These are phyloP conservation scores for Xiphorhynchus erythropygius DNA, from an alignment of 2,797 vertebrate species.

Conservation along the genomic window DNA sequence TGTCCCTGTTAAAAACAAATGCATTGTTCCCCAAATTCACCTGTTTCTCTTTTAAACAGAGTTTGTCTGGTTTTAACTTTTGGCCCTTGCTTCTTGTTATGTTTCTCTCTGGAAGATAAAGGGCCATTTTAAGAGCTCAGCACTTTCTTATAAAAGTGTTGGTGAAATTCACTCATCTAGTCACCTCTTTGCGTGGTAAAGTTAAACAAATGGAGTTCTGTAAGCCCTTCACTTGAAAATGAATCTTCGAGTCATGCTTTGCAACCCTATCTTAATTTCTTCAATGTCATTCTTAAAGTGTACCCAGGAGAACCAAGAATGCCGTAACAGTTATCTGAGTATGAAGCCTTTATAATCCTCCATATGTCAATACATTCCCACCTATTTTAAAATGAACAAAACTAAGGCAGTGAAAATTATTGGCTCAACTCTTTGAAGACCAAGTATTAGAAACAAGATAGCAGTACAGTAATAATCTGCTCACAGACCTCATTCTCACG, in stretches of 20 bases:
- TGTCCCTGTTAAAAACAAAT: background rate
- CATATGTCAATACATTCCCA: background rate
- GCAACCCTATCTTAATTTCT: background rate
- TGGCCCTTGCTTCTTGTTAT: background rate
- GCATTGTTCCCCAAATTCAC: background rate
- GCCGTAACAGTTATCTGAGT: background rate
- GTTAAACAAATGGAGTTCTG: background rate
- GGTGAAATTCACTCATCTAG: background rate
- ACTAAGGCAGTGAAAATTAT: background rate
- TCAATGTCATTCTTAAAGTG: background rate
- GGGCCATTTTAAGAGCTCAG: background rate
- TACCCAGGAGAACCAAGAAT: background rate
- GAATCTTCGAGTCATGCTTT: background rate
- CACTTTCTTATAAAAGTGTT: background rate
- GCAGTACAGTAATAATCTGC: background rate
- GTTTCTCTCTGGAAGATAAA: background rate
- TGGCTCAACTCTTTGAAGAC: background rate
- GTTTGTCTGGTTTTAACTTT: background rate
- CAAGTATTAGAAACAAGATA: background rate
- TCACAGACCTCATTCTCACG: background rate
- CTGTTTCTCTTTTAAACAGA: background rate
- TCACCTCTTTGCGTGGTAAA: background rate
- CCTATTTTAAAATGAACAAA: background rate
- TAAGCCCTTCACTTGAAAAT: background rate
- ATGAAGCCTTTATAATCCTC: background rate